Evolutionary conservation across 2,888 invertebrate species (phyloP), one percentile per base, ranked within the genome.

Genomic region (Meandrusa payeni): DNA sequence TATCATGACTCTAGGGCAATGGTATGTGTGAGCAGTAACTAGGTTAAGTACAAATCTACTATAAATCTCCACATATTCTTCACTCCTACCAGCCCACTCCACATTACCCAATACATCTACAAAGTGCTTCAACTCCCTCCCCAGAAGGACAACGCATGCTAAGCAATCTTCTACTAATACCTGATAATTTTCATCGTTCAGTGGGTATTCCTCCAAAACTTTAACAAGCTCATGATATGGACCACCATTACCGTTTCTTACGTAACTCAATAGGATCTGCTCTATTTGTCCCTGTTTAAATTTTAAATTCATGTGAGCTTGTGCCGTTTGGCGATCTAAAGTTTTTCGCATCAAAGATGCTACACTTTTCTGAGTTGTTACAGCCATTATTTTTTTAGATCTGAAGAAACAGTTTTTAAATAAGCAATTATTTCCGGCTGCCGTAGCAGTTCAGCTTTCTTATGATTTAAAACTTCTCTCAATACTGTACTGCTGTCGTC

Each of bases 191-290:
- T 76, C 76, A 61, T 88, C 86, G 47, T 70, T 78, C 11, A 88
- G 47, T 5, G 74, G 64, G 50, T 67, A 78, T 29, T 83, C 83
- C 47, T 79, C 66, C 2, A 90, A 65, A 12, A 86, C 70, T 55
- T 80, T 82, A 2, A 90, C 52, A 7, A 90, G 56, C 46, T 90
- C 89, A 43, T 70, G 70, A 50, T 89, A 90, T 0, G 82, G 73
- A 6, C 72, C 78, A 10, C 63, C 52, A 39, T 72, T 79, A 11
- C 74, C 75, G 15, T 80, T 72, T 28, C 69, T 72, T 1, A 78
- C 65, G 37, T 81, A 78, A 48, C 73, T 75, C 1, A 73, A 26
- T 11, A 90, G 55, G 10, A 89, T 81, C 29, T 76, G 67, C 49
- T 89, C 78, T 1, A 90, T 69, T 70, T 89, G 86, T 7, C 74